Base-by-base conservation (phyloP, 1,140 invertebrate genomes). In the Antheraea pernyi region DNA sequence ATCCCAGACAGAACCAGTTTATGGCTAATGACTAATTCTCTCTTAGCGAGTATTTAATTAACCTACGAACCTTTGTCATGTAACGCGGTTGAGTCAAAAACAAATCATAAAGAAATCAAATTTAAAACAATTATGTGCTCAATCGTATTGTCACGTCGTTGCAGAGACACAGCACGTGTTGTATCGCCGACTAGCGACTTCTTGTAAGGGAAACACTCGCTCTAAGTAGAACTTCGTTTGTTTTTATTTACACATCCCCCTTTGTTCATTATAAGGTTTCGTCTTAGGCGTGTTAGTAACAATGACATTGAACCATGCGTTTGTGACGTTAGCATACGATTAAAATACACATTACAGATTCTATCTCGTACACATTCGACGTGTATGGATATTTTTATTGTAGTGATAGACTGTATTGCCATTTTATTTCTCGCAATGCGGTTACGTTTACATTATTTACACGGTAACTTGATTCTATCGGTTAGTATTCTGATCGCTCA, bases 231-330 rank as follows among this genome's bases (percentile, higher is more conserved):
- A n/a, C 30, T 53, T 53, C 22, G 7, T 59, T 13, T 37, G 59
- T 36, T n/a, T 67, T 78, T 73, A 74, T 67, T 77, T 74, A 71
- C 74, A 73, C 67, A 76, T 77, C 74, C 72, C 73, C 60, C 79
- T 83, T 86, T 84, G 80, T 81, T 81, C 68, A 61, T 13, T 59
- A 60, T 1, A 53, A 61, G 66, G 68, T 13, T 11, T 67, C 67
- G 70, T 65, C 46, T 53, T 53, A 53, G 46, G 16, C 46, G 46
- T 16, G 46, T 53, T 73, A 71, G 68, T 79, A 73, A 63, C 79
- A 83, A 72, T 83, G 83, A 79, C 83, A 86, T 88, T 86, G 82
- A 83, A 75, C 80, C 80, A 80, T 77, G 67, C 73, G 67, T 48
- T 30, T 65, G 7, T 65, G 63, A 46, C 66, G 70, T 73, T 70